Evolutionary conservation across 2,888 invertebrate species (phyloP).

Genomic region (Lithosia quadra): DNA sequence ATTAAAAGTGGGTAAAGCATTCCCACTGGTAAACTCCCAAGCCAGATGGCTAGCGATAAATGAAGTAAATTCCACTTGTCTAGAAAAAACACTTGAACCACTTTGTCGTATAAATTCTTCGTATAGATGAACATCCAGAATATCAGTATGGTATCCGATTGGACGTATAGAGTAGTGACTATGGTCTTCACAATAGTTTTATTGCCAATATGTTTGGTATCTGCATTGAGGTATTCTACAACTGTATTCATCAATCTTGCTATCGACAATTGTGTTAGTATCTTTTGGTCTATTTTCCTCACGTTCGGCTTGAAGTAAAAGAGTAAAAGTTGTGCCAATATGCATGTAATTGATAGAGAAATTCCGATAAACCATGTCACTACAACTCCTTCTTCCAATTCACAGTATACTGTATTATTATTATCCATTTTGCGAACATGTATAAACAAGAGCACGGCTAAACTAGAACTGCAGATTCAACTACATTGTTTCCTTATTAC

Average conservation of each 20-base stretch:
- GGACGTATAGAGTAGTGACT: slow-evolving; percentile 19
- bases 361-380: slow-evolving; percentile 26
- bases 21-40: slow-evolving; percentile 17
- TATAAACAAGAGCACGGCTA: not conserved
- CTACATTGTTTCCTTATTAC: slow-evolving; percentile 13
- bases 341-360: slow-evolving; percentile 21
- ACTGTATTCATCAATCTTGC: slow-evolving; percentile 28
- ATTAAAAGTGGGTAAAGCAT: slow-evolving; percentile 16
- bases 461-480: not conserved
- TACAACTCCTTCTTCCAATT: slow-evolving; percentile 6
- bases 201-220: slow-evolving; percentile 13
- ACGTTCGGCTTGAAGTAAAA: slow-evolving; percentile 17
- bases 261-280: slow-evolving; percentile 26
- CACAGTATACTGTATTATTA: not conserved
- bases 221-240: slow-evolving; percentile 21
- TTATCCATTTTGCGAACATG: slow-evolving; percentile 18
- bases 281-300: slow-evolving; percentile 33
- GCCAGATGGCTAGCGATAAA: slow-evolving; percentile 17
- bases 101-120: slow-evolving; percentile 31
- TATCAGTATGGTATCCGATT: slow-evolving; percentile 25
- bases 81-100: slow-evolving; percentile 25
- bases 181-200: not conserved
- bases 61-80: slow-evolving; percentile 15
- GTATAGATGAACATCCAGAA: slow-evolving; percentile 35
- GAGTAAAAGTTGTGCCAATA: slow-evolving; percentile 21